phyloP scores from a whole-genome alignment of 2,888 invertebrate species.

The Euzetes globulus region DNA sequence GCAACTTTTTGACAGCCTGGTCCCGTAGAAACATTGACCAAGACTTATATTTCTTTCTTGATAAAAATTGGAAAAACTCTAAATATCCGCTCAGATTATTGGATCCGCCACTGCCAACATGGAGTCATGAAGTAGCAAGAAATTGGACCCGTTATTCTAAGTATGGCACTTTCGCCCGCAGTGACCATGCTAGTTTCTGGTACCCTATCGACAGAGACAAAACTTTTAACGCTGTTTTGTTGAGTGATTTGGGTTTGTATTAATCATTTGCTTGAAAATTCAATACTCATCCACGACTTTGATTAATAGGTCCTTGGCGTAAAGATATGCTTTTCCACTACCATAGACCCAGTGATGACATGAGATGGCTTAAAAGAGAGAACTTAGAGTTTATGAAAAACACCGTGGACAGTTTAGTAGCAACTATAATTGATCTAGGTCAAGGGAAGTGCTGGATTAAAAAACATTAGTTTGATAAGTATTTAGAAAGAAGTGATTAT shows the following conservation, averaged over 20 bases:
- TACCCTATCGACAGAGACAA: conserved; percentile 40
- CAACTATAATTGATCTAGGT: conserved; percentile 40
- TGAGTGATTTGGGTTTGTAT: conserved; percentile 49
- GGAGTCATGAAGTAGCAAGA: conserved; percentile 25
- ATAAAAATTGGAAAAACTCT: conserved; percentile 31
- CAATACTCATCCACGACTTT: not conserved
- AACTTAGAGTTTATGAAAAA: conserved; percentile 41
- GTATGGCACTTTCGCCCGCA: conserved; percentile 43
- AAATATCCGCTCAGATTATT: conserved; percentile 30
- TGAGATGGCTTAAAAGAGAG: conserved; percentile 38
- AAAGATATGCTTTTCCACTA: conserved; percentile 40
- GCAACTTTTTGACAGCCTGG: conserved; percentile 36
- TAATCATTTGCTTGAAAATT: not conserved
- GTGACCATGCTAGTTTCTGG: conserved; percentile 48
- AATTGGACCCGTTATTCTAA: conserved; percentile 29
- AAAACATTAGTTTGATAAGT: not conserved
- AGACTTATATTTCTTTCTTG: conserved; percentile 28
- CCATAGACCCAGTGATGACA: conserved; percentile 41
- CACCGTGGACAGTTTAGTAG: conserved; percentile 40
- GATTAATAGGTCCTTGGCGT: conserved; percentile 40
- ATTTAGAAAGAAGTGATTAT: too few species aligned
- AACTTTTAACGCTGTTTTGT: conserved; percentile 45
- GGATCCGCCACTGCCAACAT: conserved; percentile 36
- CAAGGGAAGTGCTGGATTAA: conserved; percentile 34
- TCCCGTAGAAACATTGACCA: conserved; percentile 32